Evolutionary conservation across 2,113 vertebrate species (phyloP), one percentile per base, ranked within the genome.

Genomic region (Indicator maculatus): DNA sequence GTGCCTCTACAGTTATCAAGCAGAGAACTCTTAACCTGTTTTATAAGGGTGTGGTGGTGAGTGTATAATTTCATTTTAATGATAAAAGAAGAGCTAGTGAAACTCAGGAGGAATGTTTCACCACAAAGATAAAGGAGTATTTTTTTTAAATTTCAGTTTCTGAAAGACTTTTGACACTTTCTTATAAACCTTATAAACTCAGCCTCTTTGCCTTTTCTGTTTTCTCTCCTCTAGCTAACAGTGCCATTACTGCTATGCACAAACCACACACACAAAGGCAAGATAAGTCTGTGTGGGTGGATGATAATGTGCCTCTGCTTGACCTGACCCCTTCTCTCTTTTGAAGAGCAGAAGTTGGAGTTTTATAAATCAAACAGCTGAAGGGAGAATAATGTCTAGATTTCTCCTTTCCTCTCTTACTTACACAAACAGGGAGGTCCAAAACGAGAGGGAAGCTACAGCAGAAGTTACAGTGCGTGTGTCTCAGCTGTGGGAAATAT

Each of bases 391-490:
- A 33, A 33, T 65, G 93, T 72, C 31, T 75, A 61, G 24, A 60
- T 69, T 61, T 70, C 20, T 12, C 33, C 19, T 77, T n/a, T 72
- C 18, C 20, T 82, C 16, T 86, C 30, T 12, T 27, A 33, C 30
- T 52, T 41, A 13, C 3, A 15, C 0, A 3, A 64, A 60, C 26
- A 53, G 1, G 2, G n/a, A 92, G 31, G 7, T 13, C 23, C 1
- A 1, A 66, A 50, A 89, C 27, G 8, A 36, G 26, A 86, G 20
- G 18, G 11, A 86, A 89, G 23, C 19, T 75, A 15, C 17, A n/a
- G 17, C 44, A 77, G 36, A 73, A 53, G 9, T 4, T 27, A 58
- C 64, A 16, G 4, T 56, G 33, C 8, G 12, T 38, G 10, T 75
- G 18, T 33, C 23, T 58, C n/a, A 61, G 17, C 84, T 59, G 23